These are phyloP conservation scores for Lasioglossum baleicum DNA, from an alignment of 1,140 invertebrate genomes.

Conservation along the genomic window DNA sequence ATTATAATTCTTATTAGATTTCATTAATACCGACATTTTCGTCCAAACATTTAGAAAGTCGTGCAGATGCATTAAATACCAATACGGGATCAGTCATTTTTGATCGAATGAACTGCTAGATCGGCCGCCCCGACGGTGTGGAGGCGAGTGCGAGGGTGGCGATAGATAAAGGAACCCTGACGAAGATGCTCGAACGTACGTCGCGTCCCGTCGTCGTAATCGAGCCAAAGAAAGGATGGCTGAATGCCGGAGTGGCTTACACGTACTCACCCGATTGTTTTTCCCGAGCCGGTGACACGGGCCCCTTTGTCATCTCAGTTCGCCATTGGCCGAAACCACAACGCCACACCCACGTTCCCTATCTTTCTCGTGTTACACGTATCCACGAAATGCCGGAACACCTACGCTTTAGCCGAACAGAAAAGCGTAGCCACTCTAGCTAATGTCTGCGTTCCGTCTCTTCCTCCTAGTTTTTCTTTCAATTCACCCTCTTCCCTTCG, in stretches of 20 bases:
- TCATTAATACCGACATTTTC: too few relatives aligned
- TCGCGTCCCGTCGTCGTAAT: background rate
- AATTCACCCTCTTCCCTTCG: background rate
- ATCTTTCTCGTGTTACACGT: background rate
- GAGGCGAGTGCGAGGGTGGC: background rate
- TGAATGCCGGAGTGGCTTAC: background rate
- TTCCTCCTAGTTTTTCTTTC: background rate
- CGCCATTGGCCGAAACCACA: background rate
- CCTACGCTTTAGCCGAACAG: background rate
- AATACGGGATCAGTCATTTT: too few relatives aligned
- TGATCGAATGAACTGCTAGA: too few relatives aligned
- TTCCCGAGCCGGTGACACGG: background rate
- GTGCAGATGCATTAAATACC: too few relatives aligned
- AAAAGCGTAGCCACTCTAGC: background rate
- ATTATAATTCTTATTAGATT: too few relatives aligned
- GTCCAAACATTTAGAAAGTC: too few relatives aligned
- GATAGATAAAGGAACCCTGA: constrained; percentile 20
- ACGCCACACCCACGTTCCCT: background rate
- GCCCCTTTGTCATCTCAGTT: background rate
- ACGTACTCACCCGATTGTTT: constrained; percentile 24
- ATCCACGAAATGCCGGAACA: background rate
- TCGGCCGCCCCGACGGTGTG: too few relatives aligned
- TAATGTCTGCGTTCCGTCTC: background rate
- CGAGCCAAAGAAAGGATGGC: constrained; percentile 13
- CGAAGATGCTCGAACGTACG: background rate